Base-by-base conservation (phyloP, 2,797 vertebrate genomes). In the Dryobates pubescens region DNA sequence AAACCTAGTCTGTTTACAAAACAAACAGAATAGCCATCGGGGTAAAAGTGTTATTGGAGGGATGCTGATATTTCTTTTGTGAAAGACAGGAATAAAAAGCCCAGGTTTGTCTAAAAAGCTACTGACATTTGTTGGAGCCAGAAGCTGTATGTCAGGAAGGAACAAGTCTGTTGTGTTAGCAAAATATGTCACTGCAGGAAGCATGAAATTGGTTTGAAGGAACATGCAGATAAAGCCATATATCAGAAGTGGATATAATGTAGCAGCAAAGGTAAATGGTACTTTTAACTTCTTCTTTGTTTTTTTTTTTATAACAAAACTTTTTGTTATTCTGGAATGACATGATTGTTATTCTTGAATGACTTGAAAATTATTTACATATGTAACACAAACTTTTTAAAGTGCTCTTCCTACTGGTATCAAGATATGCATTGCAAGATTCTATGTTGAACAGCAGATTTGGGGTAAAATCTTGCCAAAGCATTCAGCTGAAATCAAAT, bases 131-230 rank as follows among this genome's bases (percentile, higher is more conserved):
- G 76, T 82, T 94, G 85, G 77, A 95, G 89, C 89, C 90, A 94
- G 92, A 94, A 96, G 88, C 86, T 83, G 63, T 75, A 92, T 73
- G 79, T 93, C 65, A 0, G 77, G 73, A 93, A 94, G 70, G 93
- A 95, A 93, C 57, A 94, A 91, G 86, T 94, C 92, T 94, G 94
- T 92, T 89, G 57, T 94, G 94, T 93, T 96, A 96, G 80, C 90
- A 94, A 94, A 93, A 95, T 78, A 95, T 92, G 84, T 88, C 93
- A 94, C 79, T 94, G 79, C 82, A 92, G 88, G 84, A 70, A 94
- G 86, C 70, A 95, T 53, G 80, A 94, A 94, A 92, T 88, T 77
- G 41, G 49, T 83, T 70, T 91, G 86, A 95, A 91, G 62, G 76
- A 95, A 91, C 89, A 89, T 91, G 89, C 70, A 95, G 86, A 96